phyloP scores from a whole-genome alignment of 2,888 invertebrate species.

The Parnassius apollo region DNA sequence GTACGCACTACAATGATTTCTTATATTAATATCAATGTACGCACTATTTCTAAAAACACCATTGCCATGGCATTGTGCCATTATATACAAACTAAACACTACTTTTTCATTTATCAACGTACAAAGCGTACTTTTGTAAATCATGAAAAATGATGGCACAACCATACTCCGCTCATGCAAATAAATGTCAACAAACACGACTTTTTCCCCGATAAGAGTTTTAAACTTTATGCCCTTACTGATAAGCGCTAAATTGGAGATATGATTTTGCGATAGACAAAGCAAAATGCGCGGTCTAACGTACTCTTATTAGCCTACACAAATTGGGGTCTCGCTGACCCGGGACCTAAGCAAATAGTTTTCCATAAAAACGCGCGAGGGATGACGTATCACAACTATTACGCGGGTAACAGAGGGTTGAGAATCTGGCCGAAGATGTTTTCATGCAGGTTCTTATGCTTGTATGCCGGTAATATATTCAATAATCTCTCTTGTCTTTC shows the following conservation, averaged over 20 bases:
- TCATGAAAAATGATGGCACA: slow-evolving; percentile 5
- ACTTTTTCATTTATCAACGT: not conserved
- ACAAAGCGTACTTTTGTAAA: slow-evolving; percentile 10
- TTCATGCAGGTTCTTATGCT: not conserved
- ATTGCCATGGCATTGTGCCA: no score
- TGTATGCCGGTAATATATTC: not conserved
- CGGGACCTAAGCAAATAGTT: slow-evolving; percentile 29
- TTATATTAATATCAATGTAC: no score
- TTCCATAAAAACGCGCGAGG: slow-evolving; percentile 27
- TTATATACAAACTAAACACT: no score
- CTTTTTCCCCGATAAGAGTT: not conserved
- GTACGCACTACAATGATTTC: no score
- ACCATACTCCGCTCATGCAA: not conserved
- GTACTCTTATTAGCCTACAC: slow-evolving; percentile 30
- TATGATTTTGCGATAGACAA: not conserved
- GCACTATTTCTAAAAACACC: no score
- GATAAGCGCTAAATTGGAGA: slow-evolving; percentile 11
- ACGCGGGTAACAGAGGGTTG: not conserved
- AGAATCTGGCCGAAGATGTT: not conserved
- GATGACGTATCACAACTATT: slow-evolving; percentile 26
- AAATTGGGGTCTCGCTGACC: slow-evolving; percentile 30
- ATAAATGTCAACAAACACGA: not conserved
- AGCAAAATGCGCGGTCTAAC: slow-evolving; percentile 1
- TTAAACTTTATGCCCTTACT: not conserved
- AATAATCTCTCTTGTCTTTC: no score